Base-by-base conservation (phyloP, 2,113 vertebrate genomes). In the Drymodes brunneopygia region DNA sequence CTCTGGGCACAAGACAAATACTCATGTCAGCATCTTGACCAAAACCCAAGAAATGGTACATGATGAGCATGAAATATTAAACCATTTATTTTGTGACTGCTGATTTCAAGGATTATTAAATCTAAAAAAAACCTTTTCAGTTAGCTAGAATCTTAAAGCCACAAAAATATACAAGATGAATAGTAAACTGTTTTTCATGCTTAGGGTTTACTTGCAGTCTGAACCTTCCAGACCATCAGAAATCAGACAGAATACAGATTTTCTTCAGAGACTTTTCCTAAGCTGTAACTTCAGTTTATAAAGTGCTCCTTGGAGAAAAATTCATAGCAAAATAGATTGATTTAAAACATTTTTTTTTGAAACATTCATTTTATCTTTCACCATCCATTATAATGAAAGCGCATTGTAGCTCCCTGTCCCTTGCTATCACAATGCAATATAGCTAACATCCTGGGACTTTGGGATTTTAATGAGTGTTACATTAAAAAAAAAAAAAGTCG, bases 321-420 rank as follows among this genome's bases (percentile, higher is more conserved):
- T 4, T 50, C 1, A 1, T 74, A 57, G 40, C 15, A 94, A 72
- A 89, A 64, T 51, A 78, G 31, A 66, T 3, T 69, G 47, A 73
- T 27, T 79, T 38, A 84, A 86, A 69, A 2, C 2, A 53, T 48
- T 23, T 44, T 70, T 90, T 81, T 70, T 74, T 16, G 38, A 42
- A 90, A 31, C 4, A 36, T 29, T 36, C 2, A 44, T 31, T 91
- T 93, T 91, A 51, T 89, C 29, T 74, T 54, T 61, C 29, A 65
- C 31, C 80, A 38, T 35, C 42, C 21, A 42, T 65, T 88, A 45
- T 17, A 82, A 80, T 7, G 18, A 72, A 86, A 61, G 15, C 38
- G 12, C 0, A 0, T 33, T 50, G 18, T 31, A 74, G 40, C 6
- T 86, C 22, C 20, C 21, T 47, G 18, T n/a, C 22, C 67, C 35